Conservation (phyloP, 64 coral and sea anemone genomes). For the Actinia equina region DNA sequence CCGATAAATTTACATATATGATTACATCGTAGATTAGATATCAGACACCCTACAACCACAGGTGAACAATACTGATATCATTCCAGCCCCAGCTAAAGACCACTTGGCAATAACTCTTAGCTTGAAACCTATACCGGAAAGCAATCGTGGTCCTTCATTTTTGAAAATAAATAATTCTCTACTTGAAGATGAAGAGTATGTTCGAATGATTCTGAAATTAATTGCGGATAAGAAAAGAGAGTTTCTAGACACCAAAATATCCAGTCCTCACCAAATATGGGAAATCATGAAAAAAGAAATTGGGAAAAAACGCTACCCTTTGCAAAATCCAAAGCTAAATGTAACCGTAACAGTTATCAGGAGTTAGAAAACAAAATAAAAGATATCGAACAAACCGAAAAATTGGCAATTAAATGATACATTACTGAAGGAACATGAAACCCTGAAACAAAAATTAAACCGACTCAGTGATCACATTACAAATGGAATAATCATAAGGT, state of each 20-base stretch:
- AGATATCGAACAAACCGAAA: background rate
- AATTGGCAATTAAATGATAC: too few species aligned
- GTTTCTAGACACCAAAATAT: background rate
- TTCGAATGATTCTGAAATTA: background rate
- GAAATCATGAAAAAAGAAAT: background rate
- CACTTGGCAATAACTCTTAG: too few species aligned
- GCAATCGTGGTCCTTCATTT: background rate
- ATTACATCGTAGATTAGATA: constrained; percentile 8
- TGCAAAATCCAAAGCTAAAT: background rate
- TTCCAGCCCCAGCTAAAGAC: too few species aligned
- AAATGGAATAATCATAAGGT: too few species aligned
- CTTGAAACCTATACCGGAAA: background rate
- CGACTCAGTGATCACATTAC: too few species aligned
- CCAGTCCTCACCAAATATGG: background rate
- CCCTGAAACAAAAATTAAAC: too few species aligned
- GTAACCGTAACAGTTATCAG: background rate
- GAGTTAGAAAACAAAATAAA: background rate
- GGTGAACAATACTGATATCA: too few species aligned
- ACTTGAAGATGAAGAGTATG: background rate
- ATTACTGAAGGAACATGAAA: too few species aligned
- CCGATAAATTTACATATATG: constrained; percentile 15
- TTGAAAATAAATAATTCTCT: background rate
- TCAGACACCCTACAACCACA: too few species aligned
- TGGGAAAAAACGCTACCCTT: background rate
- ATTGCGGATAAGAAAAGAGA: background rate